phyloP scores from a whole-genome alignment of 2,888 invertebrate genomes.

The Ophioninae sp. region DNA sequence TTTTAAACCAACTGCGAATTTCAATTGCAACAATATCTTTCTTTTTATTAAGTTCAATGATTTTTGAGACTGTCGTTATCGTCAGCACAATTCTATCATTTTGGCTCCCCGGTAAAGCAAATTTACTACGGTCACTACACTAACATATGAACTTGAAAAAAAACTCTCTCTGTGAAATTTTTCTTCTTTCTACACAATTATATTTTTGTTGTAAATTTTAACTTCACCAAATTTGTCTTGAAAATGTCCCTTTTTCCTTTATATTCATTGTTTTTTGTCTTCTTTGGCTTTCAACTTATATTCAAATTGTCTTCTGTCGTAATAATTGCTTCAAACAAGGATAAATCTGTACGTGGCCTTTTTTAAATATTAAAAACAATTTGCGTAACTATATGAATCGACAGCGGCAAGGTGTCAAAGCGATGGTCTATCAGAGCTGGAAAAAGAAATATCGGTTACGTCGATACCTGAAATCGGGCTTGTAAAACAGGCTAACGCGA shows the following conservation, averaged over 20 bases:
- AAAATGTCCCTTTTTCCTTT: too few relatives aligned
- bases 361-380: neutral
- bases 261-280: neutral
- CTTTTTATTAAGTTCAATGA: slow-evolving; percentile 27
- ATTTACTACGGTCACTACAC: neutral
- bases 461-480: slow-evolving; percentile 8
- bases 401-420: slow-evolving; percentile 27
- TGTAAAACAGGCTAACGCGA: neutral
- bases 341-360: neutral
- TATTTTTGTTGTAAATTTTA: neutral
- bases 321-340: neutral
- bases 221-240: too few relatives aligned
- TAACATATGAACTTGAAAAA: neutral
- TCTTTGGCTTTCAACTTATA: too few relatives aligned
- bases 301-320: neutral
- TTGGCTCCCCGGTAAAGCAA: slow-evolving; percentile 19
- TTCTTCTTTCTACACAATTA: neutral
- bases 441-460: slow-evolving; percentile 14
- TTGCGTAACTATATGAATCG: neutral
- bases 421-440: neutral
- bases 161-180: neutral
- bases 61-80: slow-evolving; percentile 20
- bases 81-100: slow-evolving; percentile 19
- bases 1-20: neutral
- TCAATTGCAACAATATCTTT: neutral